Conservation (phyloP, 2,888 invertebrate genomes). For the Sarcophaga variegata region DNA sequence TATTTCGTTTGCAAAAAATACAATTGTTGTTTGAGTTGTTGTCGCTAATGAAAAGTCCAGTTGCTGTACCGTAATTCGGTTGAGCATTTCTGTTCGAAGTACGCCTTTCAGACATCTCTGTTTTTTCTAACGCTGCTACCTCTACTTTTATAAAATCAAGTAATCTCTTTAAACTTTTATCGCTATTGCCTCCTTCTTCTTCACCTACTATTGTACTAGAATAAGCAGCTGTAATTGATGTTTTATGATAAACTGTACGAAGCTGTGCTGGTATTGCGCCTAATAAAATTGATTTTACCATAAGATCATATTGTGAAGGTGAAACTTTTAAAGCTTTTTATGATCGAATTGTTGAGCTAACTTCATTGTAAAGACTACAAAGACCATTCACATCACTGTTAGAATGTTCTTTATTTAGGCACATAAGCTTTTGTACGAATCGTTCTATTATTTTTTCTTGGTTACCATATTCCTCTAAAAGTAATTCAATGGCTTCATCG, state of each 20-base stretch:
- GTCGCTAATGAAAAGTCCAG: conserved; percentile 26
- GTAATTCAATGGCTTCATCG: conserved; percentile 51
- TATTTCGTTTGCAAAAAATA: conserved; percentile 55
- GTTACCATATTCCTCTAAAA: conserved; percentile 57
- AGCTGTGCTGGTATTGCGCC: conserved; percentile 56
- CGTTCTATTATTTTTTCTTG: conserved; percentile 60
- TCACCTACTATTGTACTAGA: conserved; percentile 29
- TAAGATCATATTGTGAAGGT: conserved; percentile 56
- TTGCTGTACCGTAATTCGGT: conserved; percentile 26
- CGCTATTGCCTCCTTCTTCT: conserved; percentile 22
- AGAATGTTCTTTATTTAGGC: conserved; percentile 43
- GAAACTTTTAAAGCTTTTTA: conserved; percentile 49
- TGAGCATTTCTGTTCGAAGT: background rate
- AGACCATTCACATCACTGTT: conserved; percentile 9
- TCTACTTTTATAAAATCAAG: conserved; percentile 56
- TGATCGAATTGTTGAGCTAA: conserved; percentile 56
- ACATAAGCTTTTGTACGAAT: conserved; percentile 55
- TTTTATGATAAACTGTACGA: conserved; percentile 51
- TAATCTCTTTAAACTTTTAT: conserved; percentile 42
- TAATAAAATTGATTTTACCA: conserved; percentile 59
- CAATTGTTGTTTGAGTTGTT: conserved; percentile 35
- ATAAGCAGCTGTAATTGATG: conserved; percentile 24
- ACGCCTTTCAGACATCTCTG: conserved; percentile 48
- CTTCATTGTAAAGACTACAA: conserved; percentile 55
- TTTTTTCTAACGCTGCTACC: conserved; percentile 56